Percentiles rank a stretch among this genome's conserved stretches.
Evolutionary conservation across 2,113 vertebrate genomes (phyloP).

Genomic region (Xenopus tropicalis): UCB_Xtro_10.0 CM004451.2:63296001-63296500

Average conservation of each 20-base stretch:
- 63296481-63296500: no score
- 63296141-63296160: constrained; percentile 21
- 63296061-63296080: no score
- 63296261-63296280: constrained; percentile 61
- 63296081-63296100: no score
- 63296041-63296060: no score
- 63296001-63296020: no score
- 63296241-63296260: constrained; percentile 73
- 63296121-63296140: no score
- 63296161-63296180: constrained; percentile 80
- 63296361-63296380: constrained; percentile 92
- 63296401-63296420: constrained; percentile 80
- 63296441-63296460: constrained; percentile 51
- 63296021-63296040: no score
- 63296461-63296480: constrained; percentile 67
- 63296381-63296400: constrained; percentile 88
- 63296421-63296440: constrained; percentile 54
- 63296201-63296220: constrained; percentile 79
- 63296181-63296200: constrained; percentile 65
- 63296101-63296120: no score
- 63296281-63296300: constrained; percentile 75
- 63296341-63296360: constrained; percentile 87
- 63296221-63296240: constrained; percentile 64
- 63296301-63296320: constrained; percentile 85
- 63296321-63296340: constrained; percentile 92